Base-by-base conservation (phyloP, 2,888 invertebrate species). In the Apamea crenata region DNA sequence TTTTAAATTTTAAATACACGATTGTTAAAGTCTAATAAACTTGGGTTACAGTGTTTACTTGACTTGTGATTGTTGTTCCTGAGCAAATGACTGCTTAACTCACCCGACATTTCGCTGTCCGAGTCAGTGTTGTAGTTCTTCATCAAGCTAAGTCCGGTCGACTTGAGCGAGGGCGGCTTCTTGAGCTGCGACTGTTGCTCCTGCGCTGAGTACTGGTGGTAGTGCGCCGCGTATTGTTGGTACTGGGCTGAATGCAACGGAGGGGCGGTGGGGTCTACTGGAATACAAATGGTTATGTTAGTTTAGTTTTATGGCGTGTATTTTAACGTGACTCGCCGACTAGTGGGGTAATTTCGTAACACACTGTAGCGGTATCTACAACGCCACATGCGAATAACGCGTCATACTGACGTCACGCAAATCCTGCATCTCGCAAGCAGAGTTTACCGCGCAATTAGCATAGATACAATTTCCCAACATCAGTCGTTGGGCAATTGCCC, bases 71-170 rank as follows among this genome's bases (percentile, higher is more conserved):
- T 85, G 74, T 14, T 81, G 80, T 32, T 88, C 89, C 36, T 89
- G 89, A 12, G 89, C 81, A 82, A 89, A 82, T 84, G 89, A 93
- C 82, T 93, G 95, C 67, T 65, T 12, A 61, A 82, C 83, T 87
- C 61, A 96, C 96, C 96, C 4, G 95, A 94, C 0, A 90, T 91
- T 47, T 97, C 96, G 53, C 93, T 95, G 65, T 97, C 97, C 0
- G 97, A 96, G 85, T 97, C 97, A 0, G 97, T 97, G 67, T 97
- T 97, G 84, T 97, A 97, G 87, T 97, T 96, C 92, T 97, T 97
- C 92, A 97, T 97, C 81, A 97, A 94, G 78, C 97, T 97, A 79
- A 97, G 94, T 0, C 96, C 96, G 0, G 96, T 95, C 4, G 96
- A 95, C 79, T 92, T 93, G 65, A 91, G 86, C 0, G 92, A 86